These are phyloP conservation scores for Eulimnadia texana DNA, from an alignment of 1,140 invertebrate species.

Conservation along the genomic window DNA sequence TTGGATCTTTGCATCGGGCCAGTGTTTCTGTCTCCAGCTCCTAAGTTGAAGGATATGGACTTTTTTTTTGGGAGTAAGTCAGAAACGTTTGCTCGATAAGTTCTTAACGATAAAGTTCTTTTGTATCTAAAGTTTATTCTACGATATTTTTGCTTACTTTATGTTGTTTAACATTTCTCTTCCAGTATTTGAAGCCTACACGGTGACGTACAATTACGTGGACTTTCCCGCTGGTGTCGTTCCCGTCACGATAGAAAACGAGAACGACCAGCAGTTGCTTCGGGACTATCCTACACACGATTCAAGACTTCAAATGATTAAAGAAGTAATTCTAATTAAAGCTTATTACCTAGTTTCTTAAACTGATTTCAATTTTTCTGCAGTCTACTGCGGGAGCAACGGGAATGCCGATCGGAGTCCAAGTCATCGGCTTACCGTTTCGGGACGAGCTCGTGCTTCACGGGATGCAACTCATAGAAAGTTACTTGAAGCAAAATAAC, in stretches of 20 bases:
- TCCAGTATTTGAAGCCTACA: constrained; percentile 20
- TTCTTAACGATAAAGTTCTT: too few species aligned
- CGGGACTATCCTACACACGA: constrained; percentile 22
- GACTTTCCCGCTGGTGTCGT: constrained; percentile 29
- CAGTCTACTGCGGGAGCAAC: constrained; percentile 21
- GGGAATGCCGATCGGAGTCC: constrained; percentile 29
- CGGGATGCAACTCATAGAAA: constrained; percentile 25
- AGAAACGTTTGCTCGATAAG: too few species aligned
- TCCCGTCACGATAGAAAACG: constrained; percentile 24
- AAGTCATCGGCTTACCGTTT: constrained; percentile 28
- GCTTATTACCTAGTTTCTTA: too few species aligned
- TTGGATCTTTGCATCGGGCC: constrained; percentile 14
- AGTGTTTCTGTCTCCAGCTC: constrained; percentile 13
- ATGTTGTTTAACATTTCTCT: background rate
- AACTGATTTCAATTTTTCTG: constrained; percentile 12
- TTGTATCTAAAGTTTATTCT: background rate
- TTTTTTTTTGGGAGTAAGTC: too few species aligned
- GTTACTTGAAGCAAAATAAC: too few species aligned
- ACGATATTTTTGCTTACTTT: background rate
- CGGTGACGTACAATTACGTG: constrained; percentile 25
- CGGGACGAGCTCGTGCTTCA: constrained; percentile 28
- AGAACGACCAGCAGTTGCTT: constrained; percentile 23
- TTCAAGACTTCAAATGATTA: constrained; percentile 22
- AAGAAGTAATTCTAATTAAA: too few species aligned
- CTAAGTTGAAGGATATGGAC: background rate